Base-by-base conservation (phyloP, 2,113 vertebrate genomes). In the Cheilinus undulatus region DNA sequence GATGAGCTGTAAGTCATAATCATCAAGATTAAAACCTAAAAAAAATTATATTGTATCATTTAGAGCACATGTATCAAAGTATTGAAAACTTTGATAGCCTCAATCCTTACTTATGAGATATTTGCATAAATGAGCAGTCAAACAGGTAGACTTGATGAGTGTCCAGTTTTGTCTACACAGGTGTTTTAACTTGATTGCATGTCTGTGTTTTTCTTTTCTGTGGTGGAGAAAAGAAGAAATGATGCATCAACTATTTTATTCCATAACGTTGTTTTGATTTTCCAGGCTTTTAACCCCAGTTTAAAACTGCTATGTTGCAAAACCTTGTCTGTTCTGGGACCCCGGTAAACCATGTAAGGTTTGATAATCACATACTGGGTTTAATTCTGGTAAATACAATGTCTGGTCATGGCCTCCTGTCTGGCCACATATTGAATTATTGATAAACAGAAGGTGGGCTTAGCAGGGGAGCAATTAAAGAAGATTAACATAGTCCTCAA, bases 381-480 rank as follows among this genome's bases (percentile, higher is more conserved):
- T 50, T 45, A 68, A 69, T 38, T 6, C 26, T 43, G 22, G 4
- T 40, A 56, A 64, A 53, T 56, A 42, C 28, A 9, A 7, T 20
- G 42, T 45, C 7, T n/a, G 7, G 17, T 45, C 54, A 40, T 23
- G 14, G 17, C 32, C 36, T 26, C 36, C 34, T 53, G 30, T 59
- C 42, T 63, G 42, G 54, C 64, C 43, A 63, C 38, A 27, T 64
- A 78, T 68, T 70, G 59, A 73, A 76, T 63, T 71, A 82, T 48
- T 85, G 60, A 85, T 73, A 61, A 76, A 78, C 75, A 75, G 69
- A 65, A 45, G 50, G 57, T 53, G 80, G 60, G 51, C 57, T 73
- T 48, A 52, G 69, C 83, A 81, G 36, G 46, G 72, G 60, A 79
- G 54, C 69, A 83, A 88, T 90, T 83, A 83, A 77, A 73, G 54